Evolutionary conservation across 2,888 invertebrate genomes (phyloP).

Genomic region (Eupithecia exiguata): DNA sequence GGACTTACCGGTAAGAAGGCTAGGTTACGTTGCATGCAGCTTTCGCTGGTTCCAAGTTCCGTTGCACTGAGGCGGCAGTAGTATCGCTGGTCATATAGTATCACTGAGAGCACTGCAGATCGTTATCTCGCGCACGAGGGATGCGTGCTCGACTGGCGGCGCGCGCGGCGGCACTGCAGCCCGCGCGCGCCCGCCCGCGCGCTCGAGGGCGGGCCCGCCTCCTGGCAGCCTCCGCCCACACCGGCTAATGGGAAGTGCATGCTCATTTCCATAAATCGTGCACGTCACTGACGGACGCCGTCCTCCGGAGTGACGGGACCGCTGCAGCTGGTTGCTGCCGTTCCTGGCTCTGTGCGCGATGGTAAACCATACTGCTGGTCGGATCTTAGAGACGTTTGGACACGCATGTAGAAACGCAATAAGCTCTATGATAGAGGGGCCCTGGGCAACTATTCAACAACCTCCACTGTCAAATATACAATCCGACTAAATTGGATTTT

Average conservation of each 20-base stretch:
- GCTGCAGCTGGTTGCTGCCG: too few species aligned
- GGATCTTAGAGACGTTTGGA: not conserved
- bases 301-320: not conserved
- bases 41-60: not conserved
- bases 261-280: slow-evolving; percentile 58
- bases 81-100: slow-evolving; percentile 38
- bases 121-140: slow-evolving; percentile 40
- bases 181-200: slow-evolving; percentile 29
- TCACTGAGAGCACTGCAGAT: not conserved
- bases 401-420: not conserved
- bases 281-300: slow-evolving; percentile 10
- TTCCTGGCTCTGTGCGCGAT: too few species aligned
- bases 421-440: not conserved
- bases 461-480: too few species aligned
- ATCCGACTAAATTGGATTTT: too few species aligned
- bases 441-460: not conserved
- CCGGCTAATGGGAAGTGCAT: slow-evolving; percentile 53
- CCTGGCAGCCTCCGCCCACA: slow-evolving; percentile 45
- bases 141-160: slow-evolving; percentile 56
- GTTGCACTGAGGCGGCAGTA: not conserved
- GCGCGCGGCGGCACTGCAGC: slow-evolving; percentile 63
- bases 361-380: not conserved
- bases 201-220: slow-evolving; percentile 35
- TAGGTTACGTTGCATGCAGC: not conserved
- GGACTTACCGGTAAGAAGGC: not conserved